These are phyloP conservation scores for Acarapis woodi DNA, from an alignment of 1,140 invertebrate species.

Conservation along the genomic window DNA sequence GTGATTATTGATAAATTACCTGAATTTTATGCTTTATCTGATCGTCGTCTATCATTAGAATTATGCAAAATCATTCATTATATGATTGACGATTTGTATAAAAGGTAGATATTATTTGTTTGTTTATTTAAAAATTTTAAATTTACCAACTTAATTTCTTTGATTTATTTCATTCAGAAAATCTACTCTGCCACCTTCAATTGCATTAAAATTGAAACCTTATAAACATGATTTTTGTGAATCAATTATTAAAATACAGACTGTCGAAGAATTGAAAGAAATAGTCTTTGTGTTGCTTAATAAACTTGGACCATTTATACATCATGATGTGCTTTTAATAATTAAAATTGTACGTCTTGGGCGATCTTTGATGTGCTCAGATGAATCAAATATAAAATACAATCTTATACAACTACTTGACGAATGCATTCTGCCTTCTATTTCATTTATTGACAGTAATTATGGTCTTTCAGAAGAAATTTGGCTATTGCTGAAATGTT, in stretches of 20 bases:
- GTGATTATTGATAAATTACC: slow-evolving; percentile 48
- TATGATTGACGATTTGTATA: slow-evolving; percentile 61
- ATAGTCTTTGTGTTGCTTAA: slow-evolving; percentile 56
- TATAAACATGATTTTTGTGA: background rate
- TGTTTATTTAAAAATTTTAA: background rate
- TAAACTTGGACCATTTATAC: slow-evolving; percentile 55
- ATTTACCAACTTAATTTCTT: slow-evolving; percentile 11
- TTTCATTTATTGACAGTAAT: slow-evolving; percentile 72
- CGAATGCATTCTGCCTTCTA: slow-evolving; percentile 50
- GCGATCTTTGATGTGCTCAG: slow-evolving; percentile 34
- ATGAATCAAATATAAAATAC: slow-evolving; percentile 24
- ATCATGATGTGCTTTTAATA: slow-evolving; percentile 49
- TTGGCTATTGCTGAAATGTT: slow-evolving; percentile 65
- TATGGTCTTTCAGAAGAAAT: slow-evolving; percentile 84
- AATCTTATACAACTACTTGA: slow-evolving; percentile 62
- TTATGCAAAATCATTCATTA: slow-evolving; percentile 50
- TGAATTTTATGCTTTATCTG: slow-evolving; percentile 41
- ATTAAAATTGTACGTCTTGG: slow-evolving; percentile 30
- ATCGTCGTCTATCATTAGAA: slow-evolving; percentile 42
- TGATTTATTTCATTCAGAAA: slow-evolving; percentile 21
- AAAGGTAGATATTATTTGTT: slow-evolving; percentile 26
- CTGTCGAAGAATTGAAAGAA: slow-evolving; percentile 39
- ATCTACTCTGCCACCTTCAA: slow-evolving; percentile 31
- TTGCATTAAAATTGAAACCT: slow-evolving; percentile 6
- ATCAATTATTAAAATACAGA: slow-evolving; percentile 21